A percentile compares a stretch with the other conserved stretches of the same genome.
Evolutionary conservation across 2,888 invertebrate genomes (phyloP).

Genomic region (Cheilosia variabilis): DNA sequence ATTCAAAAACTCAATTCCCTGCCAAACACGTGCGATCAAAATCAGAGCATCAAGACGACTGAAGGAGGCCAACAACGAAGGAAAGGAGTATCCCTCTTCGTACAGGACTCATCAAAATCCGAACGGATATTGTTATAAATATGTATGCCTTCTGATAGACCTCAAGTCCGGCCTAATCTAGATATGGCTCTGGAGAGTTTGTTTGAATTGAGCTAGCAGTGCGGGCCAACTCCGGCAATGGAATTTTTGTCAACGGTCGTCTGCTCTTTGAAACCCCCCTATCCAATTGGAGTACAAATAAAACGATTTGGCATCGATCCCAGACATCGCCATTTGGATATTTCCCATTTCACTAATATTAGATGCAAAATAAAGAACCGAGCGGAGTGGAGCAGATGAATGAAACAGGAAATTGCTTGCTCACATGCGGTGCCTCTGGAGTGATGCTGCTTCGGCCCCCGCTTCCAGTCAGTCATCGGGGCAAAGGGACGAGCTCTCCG

Average conservation of each 20-base stretch:
- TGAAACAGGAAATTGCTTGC: conserved; percentile 72
- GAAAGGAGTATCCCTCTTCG: conserved; percentile 6
- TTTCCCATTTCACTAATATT: conserved; percentile 64
- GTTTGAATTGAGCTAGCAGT: conserved; percentile 27
- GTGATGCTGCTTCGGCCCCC: conserved; percentile 30
- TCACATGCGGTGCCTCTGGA: conserved; percentile 52
- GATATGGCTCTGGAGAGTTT: conserved; percentile 47
- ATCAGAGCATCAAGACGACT: conserved; percentile 58
- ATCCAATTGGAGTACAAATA: conserved; percentile 63
- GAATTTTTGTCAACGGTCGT: conserved; percentile 65
- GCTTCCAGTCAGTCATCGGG: conserved; percentile 55
- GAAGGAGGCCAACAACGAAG: conserved; percentile 16
- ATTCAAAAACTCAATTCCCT: conserved; percentile 45
- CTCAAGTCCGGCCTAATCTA: conserved; percentile 51
- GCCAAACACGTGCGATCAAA: conserved; percentile 74
- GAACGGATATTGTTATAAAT: conserved; percentile 48
- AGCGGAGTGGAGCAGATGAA: conserved; percentile 47
- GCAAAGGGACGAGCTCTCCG: conserved; percentile 10
- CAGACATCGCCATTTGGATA: conserved; percentile 51
- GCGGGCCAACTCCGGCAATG: conserved; percentile 39
- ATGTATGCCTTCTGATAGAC: conserved; percentile 30
- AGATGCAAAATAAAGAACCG: conserved; percentile 43
- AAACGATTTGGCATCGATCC: conserved; percentile 74
- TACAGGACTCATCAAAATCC: conserved; percentile 13
- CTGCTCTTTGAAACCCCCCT: conserved; percentile 26